Evolutionary conservation across 1,140 invertebrate species (phyloP).

Genomic region (Copidosoma floridanum): DNA sequence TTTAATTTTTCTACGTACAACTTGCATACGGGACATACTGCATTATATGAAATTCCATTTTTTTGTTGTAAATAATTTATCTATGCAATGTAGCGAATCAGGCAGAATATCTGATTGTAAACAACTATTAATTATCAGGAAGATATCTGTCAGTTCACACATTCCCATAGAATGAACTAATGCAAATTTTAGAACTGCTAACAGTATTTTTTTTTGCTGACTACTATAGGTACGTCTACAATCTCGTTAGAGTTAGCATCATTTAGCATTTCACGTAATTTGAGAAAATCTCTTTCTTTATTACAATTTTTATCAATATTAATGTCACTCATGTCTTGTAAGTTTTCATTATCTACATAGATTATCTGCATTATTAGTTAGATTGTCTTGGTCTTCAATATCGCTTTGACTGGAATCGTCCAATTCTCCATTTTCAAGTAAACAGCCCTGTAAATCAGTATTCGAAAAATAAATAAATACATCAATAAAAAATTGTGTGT

Average conservation of each 20-base stretch:
- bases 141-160: neutral
- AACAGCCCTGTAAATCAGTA: too few species aligned
- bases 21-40: neutral
- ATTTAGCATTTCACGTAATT: neutral
- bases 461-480: too few species aligned
- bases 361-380: neutral
- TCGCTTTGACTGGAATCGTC: too few species aligned
- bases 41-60: neutral
- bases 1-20: neutral
- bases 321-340: too few species aligned
- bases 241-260: neutral
- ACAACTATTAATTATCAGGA: neutral
- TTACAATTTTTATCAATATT: too few species aligned
- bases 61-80: slow-evolving; percentile 2
- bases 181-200: neutral
- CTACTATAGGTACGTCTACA: neutral
- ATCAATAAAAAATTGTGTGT: too few species aligned
- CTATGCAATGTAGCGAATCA: neutral
- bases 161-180: neutral
- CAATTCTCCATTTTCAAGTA: too few species aligned
- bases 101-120: neutral
- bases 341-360: too few species aligned
- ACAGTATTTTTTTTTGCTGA: neutral
- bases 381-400: neutral
- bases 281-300: too few species aligned